phyloP scores from a whole-genome alignment of 2,797 vertebrate species.

The Gallirallus australis region DNA sequence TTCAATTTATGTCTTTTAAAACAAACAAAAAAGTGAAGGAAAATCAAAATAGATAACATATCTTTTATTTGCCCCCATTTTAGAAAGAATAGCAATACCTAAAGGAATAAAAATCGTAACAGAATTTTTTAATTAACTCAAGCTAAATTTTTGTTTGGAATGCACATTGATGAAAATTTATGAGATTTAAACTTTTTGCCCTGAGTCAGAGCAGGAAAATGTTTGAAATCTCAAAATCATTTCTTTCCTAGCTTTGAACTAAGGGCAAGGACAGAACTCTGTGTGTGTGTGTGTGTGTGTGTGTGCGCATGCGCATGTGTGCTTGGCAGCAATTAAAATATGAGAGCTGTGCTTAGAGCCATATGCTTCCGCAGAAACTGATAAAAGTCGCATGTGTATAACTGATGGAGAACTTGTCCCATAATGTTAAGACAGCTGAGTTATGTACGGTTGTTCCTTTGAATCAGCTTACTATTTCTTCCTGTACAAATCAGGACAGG shows the following conservation, averaged over 20 bases:
- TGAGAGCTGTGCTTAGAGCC: background rate
- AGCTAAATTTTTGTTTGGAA: background rate
- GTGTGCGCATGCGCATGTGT: rapidly evolving
- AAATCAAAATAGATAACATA: background rate
- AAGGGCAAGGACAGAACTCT: background rate
- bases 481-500: background rate
- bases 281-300: rapidly evolving
- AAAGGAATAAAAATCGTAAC: background rate
- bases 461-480: background rate
- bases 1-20: background rate
- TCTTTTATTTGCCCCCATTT: background rate
- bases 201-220: background rate
- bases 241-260: slow-evolving; percentile 23
- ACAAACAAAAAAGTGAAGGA: rapidly evolving
- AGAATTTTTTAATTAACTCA: background rate
- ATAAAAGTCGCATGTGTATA: slow-evolving; percentile 17
- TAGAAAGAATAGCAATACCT: background rate
- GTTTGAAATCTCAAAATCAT: slow-evolving; percentile 24
- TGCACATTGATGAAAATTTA: background rate
- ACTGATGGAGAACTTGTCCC: slow-evolving; percentile 8
- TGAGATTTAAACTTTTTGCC: slow-evolving; percentile 6
- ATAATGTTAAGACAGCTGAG: background rate
- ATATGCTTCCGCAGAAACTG: slow-evolving; percentile 40
- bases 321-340: slow-evolving; percentile 50
- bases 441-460: background rate